Base-by-base conservation (phyloP, 1,140 invertebrate species). In the Scylla paramamosain region DNA sequence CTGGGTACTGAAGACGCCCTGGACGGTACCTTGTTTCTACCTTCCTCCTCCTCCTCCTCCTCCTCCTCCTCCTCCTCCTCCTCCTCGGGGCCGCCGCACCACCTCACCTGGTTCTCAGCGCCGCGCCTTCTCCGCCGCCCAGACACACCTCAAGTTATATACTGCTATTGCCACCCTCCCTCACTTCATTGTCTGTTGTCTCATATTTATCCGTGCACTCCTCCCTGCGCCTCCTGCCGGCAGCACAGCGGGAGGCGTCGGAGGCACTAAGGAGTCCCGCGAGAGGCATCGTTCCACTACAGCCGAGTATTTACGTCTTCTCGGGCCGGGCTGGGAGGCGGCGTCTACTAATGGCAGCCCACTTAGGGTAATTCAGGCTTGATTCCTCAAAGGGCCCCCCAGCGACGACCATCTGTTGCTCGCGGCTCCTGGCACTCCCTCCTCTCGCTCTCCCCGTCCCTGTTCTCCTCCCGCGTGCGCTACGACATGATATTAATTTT, bases 311-410 rank as follows among this genome's bases (percentile, higher is more conserved):
- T 89, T 89, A 89, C 87, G 87, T 45, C 87, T 89, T 48, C 87
- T 89, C 45, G 31, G 39, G 20, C 87, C 87, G 87, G 87, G 39
- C 87, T 89, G 87, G 87, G 87, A 89, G 87, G 87, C 87, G 39
- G 87, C 87, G 87, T 89, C 87, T 89, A 89, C 87, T 89, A 89
- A 89, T 89, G 87, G 87, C 39, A 45, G 87, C 87, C 87, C 87
- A 89, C 87, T 89, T 89, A 89, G 87, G 87, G 87, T 89, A 89
- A 89, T 89, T 89, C 87, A 48, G 87, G 87, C 87, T 89, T 89
- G 87, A 89, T 89, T 89, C 87, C 87, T 89, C 87, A 45, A 89
- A 89, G 87, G 87, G 46, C 87, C 45, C 46, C 87, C 46, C 84
- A 77, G 39, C 39, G 87, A 20, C 87, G 87, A 89, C 87, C 87